phyloP scores from a whole-genome alignment of 2,888 invertebrate species.

The Synanthedon formicaeformis region DNA sequence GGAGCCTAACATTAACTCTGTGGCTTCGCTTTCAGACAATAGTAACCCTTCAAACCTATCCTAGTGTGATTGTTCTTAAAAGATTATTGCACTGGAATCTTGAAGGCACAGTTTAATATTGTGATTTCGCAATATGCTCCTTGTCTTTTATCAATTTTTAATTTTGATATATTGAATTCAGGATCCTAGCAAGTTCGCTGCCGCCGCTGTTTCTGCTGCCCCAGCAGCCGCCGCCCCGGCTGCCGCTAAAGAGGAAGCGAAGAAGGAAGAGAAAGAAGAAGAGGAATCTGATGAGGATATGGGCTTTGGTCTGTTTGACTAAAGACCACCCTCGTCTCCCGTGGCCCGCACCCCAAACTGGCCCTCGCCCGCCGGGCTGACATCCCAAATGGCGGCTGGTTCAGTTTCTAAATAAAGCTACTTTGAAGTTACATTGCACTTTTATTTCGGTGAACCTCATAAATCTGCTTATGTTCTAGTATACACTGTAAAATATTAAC shows the following conservation, averaged over 20 bases:
- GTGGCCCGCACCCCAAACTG: constrained; percentile 6
- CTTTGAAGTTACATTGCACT: constrained; percentile 2
- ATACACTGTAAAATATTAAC: too few species aligned
- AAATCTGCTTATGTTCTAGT: constrained; percentile 8
- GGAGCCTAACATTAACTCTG: constrained; percentile 13
- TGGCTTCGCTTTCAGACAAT: constrained; percentile 35
- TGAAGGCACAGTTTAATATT: constrained; percentile 18
- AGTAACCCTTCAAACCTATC: constrained; percentile 31
- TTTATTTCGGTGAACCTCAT: background rate
- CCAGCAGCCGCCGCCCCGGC: constrained; percentile 74
- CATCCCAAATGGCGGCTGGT: constrained; percentile 46
- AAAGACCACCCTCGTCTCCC: constrained; percentile 36
- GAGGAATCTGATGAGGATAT: constrained; percentile 93
- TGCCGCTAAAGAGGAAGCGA: constrained; percentile 74
- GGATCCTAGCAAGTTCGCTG: constrained; percentile 93
- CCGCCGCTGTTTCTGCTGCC: constrained; percentile 73
- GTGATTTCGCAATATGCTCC: background rate
- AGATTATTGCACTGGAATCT: constrained; percentile 30
- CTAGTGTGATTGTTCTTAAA: constrained; percentile 21
- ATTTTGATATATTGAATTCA: constrained; percentile 28
- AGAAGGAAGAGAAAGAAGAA: constrained; percentile 86
- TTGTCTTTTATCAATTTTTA: too few species aligned
- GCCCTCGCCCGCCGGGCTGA: constrained; percentile 55
- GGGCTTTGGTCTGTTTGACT: constrained; percentile 97
- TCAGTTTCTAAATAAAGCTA: constrained; percentile 4